These are phyloP conservation scores for Cotesia vestalis DNA, from an alignment of 1,140 invertebrate species.

Conservation along the genomic window DNA sequence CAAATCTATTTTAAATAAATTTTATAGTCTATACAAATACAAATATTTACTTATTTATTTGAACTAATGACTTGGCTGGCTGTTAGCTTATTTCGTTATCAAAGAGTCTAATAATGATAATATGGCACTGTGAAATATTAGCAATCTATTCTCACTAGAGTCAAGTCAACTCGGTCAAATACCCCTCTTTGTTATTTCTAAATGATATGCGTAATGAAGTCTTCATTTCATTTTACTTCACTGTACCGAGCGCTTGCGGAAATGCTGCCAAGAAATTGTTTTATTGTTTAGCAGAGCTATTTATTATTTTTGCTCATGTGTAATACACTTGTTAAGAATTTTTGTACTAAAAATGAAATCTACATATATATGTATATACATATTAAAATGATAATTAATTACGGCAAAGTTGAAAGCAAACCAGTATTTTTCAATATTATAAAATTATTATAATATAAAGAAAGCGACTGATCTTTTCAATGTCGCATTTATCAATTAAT, in stretches of 20 bases:
- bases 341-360: no score
- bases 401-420: background rate
- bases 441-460: background rate
- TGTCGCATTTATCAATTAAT: background rate
- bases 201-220: no score
- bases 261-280: background rate
- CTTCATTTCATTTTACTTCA: background rate
- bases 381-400: no score
- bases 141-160: background rate
- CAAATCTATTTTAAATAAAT: no score
- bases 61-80: background rate
- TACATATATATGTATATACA: no score
- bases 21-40: no score
- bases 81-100: background rate
- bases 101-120: constrained; percentile 17
- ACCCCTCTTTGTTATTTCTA: constrained; percentile 12
- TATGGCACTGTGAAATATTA: background rate
- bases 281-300: no score
- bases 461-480: background rate
- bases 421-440: constrained; percentile 19
- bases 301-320: no score
- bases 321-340: no score
- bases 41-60: constrained; percentile 7
- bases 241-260: background rate
- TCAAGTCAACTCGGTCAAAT: constrained; percentile 14